Evolutionary conservation across 2,888 invertebrate genomes (phyloP).

Genomic region (Gasteruption jaculator): DNA sequence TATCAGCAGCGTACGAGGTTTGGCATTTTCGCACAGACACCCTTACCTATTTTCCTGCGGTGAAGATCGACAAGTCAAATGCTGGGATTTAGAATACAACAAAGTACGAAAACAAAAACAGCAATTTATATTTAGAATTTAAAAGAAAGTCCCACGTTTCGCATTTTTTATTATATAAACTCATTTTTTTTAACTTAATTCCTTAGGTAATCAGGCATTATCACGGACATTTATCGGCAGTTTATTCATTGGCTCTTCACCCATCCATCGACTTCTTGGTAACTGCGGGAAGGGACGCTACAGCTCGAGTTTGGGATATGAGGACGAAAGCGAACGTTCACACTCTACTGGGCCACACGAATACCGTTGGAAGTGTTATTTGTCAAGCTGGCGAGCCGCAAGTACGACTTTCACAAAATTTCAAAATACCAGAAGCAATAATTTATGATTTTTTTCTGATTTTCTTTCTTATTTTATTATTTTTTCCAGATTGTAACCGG

Average conservation of each 20-base stretch:
- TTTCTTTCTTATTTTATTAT: constrained; percentile 3
- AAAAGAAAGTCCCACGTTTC: not conserved
- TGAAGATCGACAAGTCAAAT: constrained; percentile 98
- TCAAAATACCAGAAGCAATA: constrained; percentile 30
- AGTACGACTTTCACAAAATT: too few species aligned
- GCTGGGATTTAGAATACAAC: constrained; percentile 99
- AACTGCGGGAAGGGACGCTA: constrained; percentile 92
- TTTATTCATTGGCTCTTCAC: constrained; percentile 89
- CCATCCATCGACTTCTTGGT: constrained; percentile 92
- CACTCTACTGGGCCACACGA: constrained; percentile 92
- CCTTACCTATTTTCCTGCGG: constrained; percentile 99
- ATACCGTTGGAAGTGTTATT: constrained; percentile 92
- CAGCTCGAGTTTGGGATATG: constrained; percentile 98
- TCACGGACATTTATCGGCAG: constrained; percentile 97
- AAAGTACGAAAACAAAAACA: constrained; percentile 60
- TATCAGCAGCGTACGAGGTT: constrained; percentile 93
- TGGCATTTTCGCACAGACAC: constrained; percentile 90
- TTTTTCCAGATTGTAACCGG: constrained; percentile 74
- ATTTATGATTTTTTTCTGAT: not conserved
- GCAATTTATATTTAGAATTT: not conserved
- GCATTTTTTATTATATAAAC: not conserved
- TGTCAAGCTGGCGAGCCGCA: constrained; percentile 94
- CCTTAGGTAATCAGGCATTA: constrained; percentile 89
- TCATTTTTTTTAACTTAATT: constrained; percentile 5
- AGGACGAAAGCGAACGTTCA: constrained; percentile 98